phyloP scores from a whole-genome alignment of 2,113 vertebrate species.

The Scatophagus argus region DNA sequence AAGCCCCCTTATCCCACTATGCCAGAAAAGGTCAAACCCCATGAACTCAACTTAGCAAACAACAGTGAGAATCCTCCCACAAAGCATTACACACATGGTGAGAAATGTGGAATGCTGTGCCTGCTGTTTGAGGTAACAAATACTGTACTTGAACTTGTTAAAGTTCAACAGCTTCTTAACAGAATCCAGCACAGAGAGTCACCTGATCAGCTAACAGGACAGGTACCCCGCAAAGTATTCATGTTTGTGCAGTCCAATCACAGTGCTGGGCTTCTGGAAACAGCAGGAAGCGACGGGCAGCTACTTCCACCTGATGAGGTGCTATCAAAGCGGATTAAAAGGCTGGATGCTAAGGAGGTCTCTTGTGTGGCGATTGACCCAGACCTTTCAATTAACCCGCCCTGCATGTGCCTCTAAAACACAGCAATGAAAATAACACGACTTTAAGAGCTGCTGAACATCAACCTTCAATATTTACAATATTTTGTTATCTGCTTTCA shows the following conservation, averaged over 20 bases:
- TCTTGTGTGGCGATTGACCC: constrained; percentile 63
- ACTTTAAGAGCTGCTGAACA: background rate
- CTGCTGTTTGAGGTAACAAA: constrained; percentile 53
- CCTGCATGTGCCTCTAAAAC: background rate
- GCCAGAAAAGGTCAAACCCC: constrained; percentile 56
- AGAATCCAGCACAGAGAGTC: constrained; percentile 21
- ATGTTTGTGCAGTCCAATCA: constrained; percentile 28
- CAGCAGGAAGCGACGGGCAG: constrained; percentile 28
- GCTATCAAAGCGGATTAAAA: constrained; percentile 66
- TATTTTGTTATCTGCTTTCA: background rate
- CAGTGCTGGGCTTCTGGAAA: constrained; percentile 24
- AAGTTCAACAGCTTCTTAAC: constrained; percentile 51
- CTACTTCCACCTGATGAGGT: constrained; percentile 45
- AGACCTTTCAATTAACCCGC: constrained; percentile 60
- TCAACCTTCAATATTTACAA: background rate
- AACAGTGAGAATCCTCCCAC: constrained; percentile 65
- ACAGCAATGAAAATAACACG: background rate
- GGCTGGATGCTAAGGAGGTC: constrained; percentile 59
- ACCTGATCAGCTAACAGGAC: constrained; percentile 35
- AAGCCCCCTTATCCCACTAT: constrained; percentile 1
- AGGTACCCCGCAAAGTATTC: constrained; percentile 30
- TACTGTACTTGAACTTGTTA: constrained; percentile 62
- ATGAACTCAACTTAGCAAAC: constrained; percentile 63
- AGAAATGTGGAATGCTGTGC: constrained; percentile 68
- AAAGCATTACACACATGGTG: constrained; percentile 65